Evolutionary conservation across 1,140 invertebrate species (phyloP).

Genomic region (Cydia fagiglandana): DNA sequence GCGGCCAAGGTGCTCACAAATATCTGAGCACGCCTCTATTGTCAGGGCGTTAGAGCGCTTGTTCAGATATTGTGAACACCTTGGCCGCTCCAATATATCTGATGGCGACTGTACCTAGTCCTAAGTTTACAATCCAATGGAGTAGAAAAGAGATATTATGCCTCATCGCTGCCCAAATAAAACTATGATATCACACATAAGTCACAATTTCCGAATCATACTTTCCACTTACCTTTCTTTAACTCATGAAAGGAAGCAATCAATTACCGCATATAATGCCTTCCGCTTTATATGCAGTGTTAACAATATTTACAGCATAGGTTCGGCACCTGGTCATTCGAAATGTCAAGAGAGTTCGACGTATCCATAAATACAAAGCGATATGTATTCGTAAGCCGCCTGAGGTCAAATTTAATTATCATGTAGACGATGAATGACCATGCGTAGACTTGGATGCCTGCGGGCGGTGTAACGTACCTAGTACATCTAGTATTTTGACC

Average conservation of each 20-base stretch:
- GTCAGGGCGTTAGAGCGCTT: no score
- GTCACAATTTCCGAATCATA: constrained; percentile 8
- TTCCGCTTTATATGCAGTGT: constrained; percentile 46
- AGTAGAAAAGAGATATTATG: no score
- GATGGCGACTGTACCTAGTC: no score
- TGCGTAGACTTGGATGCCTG: background rate
- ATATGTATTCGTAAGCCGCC: constrained; percentile 56
- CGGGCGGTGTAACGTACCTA: background rate
- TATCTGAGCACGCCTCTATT: no score
- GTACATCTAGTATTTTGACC: constrained; percentile 24
- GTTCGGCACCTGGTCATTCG: constrained; percentile 53
- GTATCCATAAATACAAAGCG: constrained; percentile 53
- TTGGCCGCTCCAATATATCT: no score
- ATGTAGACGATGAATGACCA: constrained; percentile 56
- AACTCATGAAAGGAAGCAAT: background rate
- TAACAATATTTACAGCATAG: constrained; percentile 63
- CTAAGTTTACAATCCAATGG: no score
- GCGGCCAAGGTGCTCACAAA: no score
- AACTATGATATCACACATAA: background rate
- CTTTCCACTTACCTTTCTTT: background rate
- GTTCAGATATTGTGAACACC: no score
- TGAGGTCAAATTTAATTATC: constrained; percentile 71
- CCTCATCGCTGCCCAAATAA: background rate
- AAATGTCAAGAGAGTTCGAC: constrained; percentile 58
- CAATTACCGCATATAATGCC: constrained; percentile 24